phyloP scores from a whole-genome alignment of 2,888 invertebrate genomes.

The Microplitis deprimator region DNA sequence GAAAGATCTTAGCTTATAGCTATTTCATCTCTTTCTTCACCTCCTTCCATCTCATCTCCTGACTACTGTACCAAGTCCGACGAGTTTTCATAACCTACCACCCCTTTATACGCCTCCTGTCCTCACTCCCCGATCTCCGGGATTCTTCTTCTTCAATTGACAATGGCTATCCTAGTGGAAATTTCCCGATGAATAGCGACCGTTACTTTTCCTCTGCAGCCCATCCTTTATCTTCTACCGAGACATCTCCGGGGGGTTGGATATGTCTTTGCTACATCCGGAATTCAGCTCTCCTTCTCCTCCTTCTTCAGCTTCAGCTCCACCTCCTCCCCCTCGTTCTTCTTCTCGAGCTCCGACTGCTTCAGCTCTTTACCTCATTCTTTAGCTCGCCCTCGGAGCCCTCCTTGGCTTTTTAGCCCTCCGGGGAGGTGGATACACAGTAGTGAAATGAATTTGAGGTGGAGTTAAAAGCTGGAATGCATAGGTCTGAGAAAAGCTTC shows the following conservation, averaged over 20 bases:
- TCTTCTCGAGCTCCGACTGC: background rate
- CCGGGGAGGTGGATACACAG: conserved; percentile 36
- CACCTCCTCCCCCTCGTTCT: background rate
- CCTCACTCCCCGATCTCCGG: conserved; percentile 15
- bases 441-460: conserved; percentile 33
- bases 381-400: no score
- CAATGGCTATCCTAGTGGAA: conserved; percentile 47
- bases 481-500: conserved; percentile 22
- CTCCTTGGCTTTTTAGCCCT: no score
- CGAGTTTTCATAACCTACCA: conserved; percentile 27
- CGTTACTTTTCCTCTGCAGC: conserved; percentile 40
- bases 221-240: conserved; percentile 9
- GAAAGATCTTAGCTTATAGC: no score
- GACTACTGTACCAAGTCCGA: background rate
- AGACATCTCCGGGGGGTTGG: conserved; percentile 46
- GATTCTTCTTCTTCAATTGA: conserved; percentile 41
- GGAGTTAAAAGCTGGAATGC: conserved; percentile 34
- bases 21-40: no score
- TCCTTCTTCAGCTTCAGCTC: background rate
- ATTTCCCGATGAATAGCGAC: conserved; percentile 38
- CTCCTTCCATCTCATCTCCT: background rate
- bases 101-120: background rate
- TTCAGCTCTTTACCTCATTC: background rate
- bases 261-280: conserved; percentile 63
- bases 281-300: conserved; percentile 42